Conservation (phyloP, 2,797 vertebrate species). For the Dipus sagitta region DNA sequence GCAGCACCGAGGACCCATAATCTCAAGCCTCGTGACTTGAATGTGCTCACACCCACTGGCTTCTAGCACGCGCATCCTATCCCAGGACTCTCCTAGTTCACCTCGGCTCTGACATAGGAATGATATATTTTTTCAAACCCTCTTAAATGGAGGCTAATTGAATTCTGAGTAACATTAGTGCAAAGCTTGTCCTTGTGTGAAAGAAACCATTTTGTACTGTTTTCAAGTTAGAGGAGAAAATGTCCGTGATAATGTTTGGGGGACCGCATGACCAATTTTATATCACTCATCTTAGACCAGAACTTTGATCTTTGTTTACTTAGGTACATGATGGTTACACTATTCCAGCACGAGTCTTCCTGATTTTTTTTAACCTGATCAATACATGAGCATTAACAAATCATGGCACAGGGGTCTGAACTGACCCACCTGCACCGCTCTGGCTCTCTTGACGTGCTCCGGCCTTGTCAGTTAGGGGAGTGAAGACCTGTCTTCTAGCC, state of each 20-base stretch:
- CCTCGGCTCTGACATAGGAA: conserved; percentile 79
- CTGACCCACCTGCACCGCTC: too few species aligned
- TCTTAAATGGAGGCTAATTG: conserved; percentile 3
- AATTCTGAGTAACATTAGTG: conserved; percentile 29
- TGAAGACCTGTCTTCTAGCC: neutral
- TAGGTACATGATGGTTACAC: neutral
- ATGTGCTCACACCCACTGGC: conserved; percentile 95
- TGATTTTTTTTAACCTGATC: neutral
- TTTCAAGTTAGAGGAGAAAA: neutral
- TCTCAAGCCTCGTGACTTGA: conserved; percentile 95
- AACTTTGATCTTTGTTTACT: neutral
- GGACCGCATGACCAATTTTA: neutral
- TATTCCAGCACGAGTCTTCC: neutral
- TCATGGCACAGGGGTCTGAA: neutral
- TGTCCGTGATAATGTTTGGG: neutral
- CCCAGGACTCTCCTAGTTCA: neutral
- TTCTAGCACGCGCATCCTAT: conserved; percentile 88
- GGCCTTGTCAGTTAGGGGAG: neutral
- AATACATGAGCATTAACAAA: fast-evolving
- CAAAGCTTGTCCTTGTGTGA: conserved; percentile 46
- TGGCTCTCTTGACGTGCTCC: neutral
- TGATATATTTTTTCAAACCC: neutral
- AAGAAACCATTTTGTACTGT: conserved; percentile 28
- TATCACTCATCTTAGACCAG: neutral
- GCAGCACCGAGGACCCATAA: conserved; percentile 91